These are phyloP conservation scores for Actinia equina DNA, from an alignment of 64 coral and sea anemone species.

Conservation along the genomic window DNA sequence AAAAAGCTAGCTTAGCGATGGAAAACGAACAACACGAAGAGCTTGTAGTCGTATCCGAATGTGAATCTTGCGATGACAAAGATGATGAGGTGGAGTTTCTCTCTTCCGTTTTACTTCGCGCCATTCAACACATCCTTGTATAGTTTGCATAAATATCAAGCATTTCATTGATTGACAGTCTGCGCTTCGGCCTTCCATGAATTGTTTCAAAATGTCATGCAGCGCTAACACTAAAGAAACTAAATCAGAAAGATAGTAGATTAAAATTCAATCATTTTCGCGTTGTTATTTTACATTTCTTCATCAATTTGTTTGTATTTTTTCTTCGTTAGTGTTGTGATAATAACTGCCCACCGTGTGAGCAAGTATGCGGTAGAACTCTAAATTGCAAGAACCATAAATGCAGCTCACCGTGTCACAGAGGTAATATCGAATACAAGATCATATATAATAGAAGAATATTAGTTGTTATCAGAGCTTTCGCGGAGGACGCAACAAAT, in stretches of 20 bases:
- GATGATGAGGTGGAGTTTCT: no score
- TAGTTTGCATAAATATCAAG: no score
- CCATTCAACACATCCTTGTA: background rate
- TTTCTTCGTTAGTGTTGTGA: constrained; percentile 71
- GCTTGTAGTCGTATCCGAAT: background rate
- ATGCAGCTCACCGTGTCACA: constrained; percentile 90
- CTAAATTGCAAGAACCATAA: constrained; percentile 97
- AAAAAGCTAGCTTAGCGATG: background rate
- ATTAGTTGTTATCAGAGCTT: no score
- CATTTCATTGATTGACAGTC: no score
- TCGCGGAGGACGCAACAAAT: no score
- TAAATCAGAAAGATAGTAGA: no score
- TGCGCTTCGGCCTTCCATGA: no score
- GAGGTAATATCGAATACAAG: constrained; percentile 48
- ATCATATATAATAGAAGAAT: background rate
- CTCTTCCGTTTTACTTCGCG: background rate
- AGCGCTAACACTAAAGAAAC: no score
- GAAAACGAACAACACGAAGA: background rate
- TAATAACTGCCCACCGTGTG: constrained; percentile 78
- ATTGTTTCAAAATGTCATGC: no score
- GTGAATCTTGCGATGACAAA: background rate
- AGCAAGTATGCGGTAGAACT: constrained; percentile 80
- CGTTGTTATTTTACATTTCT: background rate
- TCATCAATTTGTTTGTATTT: background rate
- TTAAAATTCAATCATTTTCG: background rate